Conservation (phyloP, 2,113 vertebrate species). For the Archocentrus centrarchus region DNA sequence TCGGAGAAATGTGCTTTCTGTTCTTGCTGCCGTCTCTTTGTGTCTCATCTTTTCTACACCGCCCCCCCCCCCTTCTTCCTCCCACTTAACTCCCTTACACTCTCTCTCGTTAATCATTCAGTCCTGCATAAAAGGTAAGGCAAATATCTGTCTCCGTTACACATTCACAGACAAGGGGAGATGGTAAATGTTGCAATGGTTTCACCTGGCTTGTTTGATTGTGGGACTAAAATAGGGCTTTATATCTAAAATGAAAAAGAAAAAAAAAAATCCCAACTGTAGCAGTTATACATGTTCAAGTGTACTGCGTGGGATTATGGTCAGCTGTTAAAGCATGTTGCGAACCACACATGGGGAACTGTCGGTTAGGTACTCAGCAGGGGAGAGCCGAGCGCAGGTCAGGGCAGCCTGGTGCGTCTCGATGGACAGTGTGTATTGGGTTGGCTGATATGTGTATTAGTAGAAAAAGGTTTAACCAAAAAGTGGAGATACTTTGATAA, state of each 20-base stretch:
- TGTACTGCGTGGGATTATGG: conserved; percentile 5
- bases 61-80: neutral
- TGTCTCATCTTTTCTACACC: conserved; percentile 9
- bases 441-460: conserved; percentile 57
- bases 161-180: conserved; percentile 65
- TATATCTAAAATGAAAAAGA: neutral
- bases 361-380: conserved; percentile 9
- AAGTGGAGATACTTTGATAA: conserved; percentile 71
- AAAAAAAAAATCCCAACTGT: neutral
- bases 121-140: conserved; percentile 74
- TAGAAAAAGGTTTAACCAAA: conserved; percentile 52
- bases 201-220: conserved; percentile 31
- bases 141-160: conserved; percentile 67
- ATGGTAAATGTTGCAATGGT: conserved; percentile 23
- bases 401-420: neutral
- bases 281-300: conserved; percentile 28
- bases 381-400: conserved; percentile 16
- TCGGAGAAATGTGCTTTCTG: conserved; percentile 71
- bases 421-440: conserved; percentile 5
- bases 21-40: conserved; percentile 23
- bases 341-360: conserved; percentile 32
- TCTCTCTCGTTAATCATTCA: conserved; percentile 54
- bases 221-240: conserved; percentile 21
- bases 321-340: conserved; percentile 36
- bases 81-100: neutral